Base-by-base conservation (phyloP, 1,140 invertebrate genomes). In the Orchestia grillus region DNA sequence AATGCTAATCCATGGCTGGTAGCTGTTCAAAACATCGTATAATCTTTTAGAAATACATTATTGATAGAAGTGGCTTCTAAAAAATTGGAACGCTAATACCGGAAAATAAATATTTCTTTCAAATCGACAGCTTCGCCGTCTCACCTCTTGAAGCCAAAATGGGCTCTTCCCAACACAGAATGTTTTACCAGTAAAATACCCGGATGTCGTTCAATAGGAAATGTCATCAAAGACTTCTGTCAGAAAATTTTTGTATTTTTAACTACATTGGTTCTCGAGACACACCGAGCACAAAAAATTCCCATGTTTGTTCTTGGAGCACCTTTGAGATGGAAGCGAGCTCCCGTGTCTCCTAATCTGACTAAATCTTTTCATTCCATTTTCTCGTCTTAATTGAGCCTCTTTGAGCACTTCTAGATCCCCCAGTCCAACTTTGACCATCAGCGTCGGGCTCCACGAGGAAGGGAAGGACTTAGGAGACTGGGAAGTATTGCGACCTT, bases 361-460 rank as follows among this genome's bases (percentile, higher is more conserved):
- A 8, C 62, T 15, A 77, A 23, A 77, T 77, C 62, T 77, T 77
- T 77, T 77, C 62, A 77, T 77, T 77, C 62, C 62, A 77, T 77
- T 77, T 77, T 77, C 62, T 77, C 62, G 62, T 77, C 62, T 77
- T 77, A 77, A 77, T 77, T 77, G 62, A 77, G 62, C 62, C 62
- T 77, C 15, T 77, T 77, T 3, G 62, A 77, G 28, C 62, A 77
- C 15, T 77, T 77, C 62, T 77, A 77, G 62, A 77, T 77, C 62
- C 62, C 62, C 62, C 1, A 77, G 62, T 77, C 62, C 28, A 77
- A 77, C 62, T 77, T 77, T 36, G 62, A 77, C 62, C 62, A 77
- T 77, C 62, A 77, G 62, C 62, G 62, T 77, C 62, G 62, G 28
- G 28, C 62, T 77, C 36, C 62, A 77, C 28, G 62, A 77, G 62